phyloP scores from a whole-genome alignment of 2,797 vertebrate species.

The Otolemur crassicaudatus region DNA sequence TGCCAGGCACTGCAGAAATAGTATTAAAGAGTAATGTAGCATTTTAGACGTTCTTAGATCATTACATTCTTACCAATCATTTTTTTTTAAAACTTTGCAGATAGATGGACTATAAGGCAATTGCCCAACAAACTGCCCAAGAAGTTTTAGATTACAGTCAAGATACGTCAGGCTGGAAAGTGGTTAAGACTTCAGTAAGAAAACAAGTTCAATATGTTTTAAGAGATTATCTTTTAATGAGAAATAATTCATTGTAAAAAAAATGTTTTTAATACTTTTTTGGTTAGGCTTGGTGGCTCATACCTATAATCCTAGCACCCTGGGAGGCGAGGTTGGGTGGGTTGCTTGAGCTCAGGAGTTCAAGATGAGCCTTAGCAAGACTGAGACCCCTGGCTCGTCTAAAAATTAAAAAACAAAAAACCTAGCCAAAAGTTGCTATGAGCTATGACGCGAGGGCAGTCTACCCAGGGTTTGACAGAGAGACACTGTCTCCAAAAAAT shows the following conservation, averaged over 20 bases:
- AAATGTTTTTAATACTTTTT: background rate
- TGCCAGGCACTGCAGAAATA: background rate
- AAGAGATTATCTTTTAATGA: slow-evolving; percentile 51
- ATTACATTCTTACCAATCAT: slow-evolving; percentile 2
- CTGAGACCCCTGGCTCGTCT: no score
- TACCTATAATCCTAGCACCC: background rate
- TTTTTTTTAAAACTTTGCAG: slow-evolving; percentile 79
- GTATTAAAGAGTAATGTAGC: slow-evolving; percentile 15
- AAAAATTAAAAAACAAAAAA: no score
- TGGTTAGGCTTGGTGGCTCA: background rate
- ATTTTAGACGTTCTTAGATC: background rate
- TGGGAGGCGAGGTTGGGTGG: no score
- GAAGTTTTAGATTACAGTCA: slow-evolving; percentile 79
- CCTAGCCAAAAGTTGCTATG: no score
- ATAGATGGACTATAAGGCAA: slow-evolving; percentile 82
- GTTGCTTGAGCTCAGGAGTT: background rate
- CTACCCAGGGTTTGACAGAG: no score
- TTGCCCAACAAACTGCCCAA: slow-evolving; percentile 69
- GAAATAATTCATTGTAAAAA: slow-evolving; percentile 51
- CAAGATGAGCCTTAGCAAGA: no score
- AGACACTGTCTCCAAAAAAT: no score
- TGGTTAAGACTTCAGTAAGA: slow-evolving; percentile 85
- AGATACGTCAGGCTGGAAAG: slow-evolving; percentile 82
- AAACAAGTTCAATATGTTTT: slow-evolving; percentile 66
- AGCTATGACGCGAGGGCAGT: no score